A percentile compares a stretch with the other conserved stretches of the same genome.
Evolutionary conservation across 2,113 vertebrate species (phyloP).

Genomic region (Speoplatyrhinus poulsoni): DNA sequence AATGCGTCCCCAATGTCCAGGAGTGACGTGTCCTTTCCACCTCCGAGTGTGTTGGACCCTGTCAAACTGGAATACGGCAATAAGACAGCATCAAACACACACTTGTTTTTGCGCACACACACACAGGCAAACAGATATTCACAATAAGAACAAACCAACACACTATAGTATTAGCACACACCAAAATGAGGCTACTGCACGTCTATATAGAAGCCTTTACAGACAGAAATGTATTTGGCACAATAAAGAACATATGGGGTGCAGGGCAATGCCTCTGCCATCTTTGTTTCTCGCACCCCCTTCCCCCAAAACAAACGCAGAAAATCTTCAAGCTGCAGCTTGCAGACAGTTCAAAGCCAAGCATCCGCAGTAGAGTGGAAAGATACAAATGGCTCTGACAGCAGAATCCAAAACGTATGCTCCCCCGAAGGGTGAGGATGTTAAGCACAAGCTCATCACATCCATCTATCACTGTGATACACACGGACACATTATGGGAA

Average conservation of each 20-base stretch:
- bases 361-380: slow-evolving; percentile 27
- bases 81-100: slow-evolving; percentile 18
- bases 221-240: slow-evolving; percentile 18
- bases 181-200: slow-evolving; percentile 23
- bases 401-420: slow-evolving; percentile 39
- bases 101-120: slow-evolving; percentile 9
- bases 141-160: slow-evolving; percentile 11
- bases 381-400: slow-evolving; percentile 50
- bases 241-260: slow-evolving; percentile 15
- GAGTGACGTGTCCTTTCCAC: slow-evolving; percentile 36
- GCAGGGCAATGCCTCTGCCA: slow-evolving; percentile 16
- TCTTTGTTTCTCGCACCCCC: not conserved
- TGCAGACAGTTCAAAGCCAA: slow-evolving; percentile 47
- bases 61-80: slow-evolving; percentile 31
- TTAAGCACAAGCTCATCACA: slow-evolving; percentile 51
- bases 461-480: slow-evolving; percentile 52
- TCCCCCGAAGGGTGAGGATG: slow-evolving; percentile 41
- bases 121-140: slow-evolving; percentile 16
- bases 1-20: slow-evolving; percentile 41
- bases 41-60: slow-evolving; percentile 28
- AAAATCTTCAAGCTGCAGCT: slow-evolving; percentile 32
- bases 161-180: slow-evolving; percentile 39
- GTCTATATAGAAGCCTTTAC: slow-evolving; percentile 20
- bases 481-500: slow-evolving; percentile 45
- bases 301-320: slow-evolving; percentile 39